Base-by-base conservation (phyloP, 2,888 invertebrate species). In the Ischnura elegans region DNA sequence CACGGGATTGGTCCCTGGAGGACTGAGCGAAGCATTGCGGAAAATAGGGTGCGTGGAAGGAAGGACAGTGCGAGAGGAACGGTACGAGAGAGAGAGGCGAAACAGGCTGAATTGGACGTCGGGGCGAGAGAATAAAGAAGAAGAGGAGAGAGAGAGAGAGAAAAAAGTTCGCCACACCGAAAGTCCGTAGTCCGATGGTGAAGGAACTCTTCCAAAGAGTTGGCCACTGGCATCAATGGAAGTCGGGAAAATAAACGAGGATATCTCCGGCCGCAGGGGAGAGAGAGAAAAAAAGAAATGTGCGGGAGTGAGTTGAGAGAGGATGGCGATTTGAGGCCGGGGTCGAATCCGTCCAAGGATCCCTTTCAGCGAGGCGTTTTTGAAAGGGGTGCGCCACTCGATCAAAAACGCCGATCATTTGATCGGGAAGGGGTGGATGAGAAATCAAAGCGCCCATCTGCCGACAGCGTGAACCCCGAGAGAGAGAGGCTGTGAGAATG, bases 381-480 rank as follows among this genome's bases (percentile, higher is more conserved):
- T 76, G 76, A 76, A 36, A 76, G 10, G 25, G 36, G 29, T 13
- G 36, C 10, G 76, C 29, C 76, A 29, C 76, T 76, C 76, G 76
- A 76, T 76, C 76, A 76, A 76, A 76, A 76, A 76, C 76, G 76
- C 76, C 76, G 76, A 76, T 76, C 76, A 36, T 36, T 36, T 76
- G 76, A 13, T 25, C 76, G 76, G 4, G 51, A 51, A 13, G 51
- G 29, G 36, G 76, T 76, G 76, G 29, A 76, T 36, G 36, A 76
- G 16, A 76, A 76, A 76, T 76, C 76, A 76, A 76, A 76, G 76
- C 76, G 76, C 76, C 36, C 13, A 76, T 76, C 76, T 76, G 76
- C 76, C 76, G 76, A 76, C 29, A 1, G 61, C 61, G 10, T 76
- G 0, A 76, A 29, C n/a, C n/a, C n/a, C n/a, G n/a, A n/a, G n/a